phyloP scores from a whole-genome alignment of 92 coral and sea anemone species.

The Meandrina meandrites region DNA sequence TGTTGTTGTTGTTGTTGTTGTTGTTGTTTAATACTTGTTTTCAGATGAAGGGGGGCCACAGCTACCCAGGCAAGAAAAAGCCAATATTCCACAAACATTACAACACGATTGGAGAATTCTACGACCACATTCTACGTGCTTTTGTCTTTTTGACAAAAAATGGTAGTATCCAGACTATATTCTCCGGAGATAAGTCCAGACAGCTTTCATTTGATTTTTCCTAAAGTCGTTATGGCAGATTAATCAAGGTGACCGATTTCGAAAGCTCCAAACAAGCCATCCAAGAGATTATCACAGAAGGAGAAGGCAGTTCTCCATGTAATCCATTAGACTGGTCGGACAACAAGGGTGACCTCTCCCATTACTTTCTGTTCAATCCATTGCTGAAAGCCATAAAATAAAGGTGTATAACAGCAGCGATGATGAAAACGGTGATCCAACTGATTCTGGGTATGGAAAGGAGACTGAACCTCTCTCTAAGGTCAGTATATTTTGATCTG shows the following conservation, averaged over 20 bases:
- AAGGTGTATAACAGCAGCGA: background rate
- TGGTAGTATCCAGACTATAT: slow-evolving; percentile 46
- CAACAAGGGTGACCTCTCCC: slow-evolving; percentile 45
- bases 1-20: too few species aligned
- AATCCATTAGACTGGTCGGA: slow-evolving; percentile 52
- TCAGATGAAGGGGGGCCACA: background rate
- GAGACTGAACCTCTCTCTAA: background rate
- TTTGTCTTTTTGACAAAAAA: slow-evolving; percentile 42
- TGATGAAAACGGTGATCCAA: background rate
- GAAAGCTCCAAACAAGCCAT: slow-evolving; percentile 49
- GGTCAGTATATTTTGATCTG: background rate
- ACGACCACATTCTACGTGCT: slow-evolving; percentile 41
- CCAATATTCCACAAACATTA: slow-evolving; percentile 30
- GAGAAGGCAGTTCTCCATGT: slow-evolving; percentile 67
- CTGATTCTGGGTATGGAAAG: background rate
- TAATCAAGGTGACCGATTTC: slow-evolving; percentile 49
- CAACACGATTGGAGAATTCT: slow-evolving; percentile 65
- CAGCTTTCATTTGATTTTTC: slow-evolving; percentile 5
- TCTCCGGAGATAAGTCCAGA: slow-evolving; percentile 39
- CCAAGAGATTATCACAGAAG: slow-evolving; percentile 50
- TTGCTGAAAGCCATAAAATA: slow-evolving; percentile 49
- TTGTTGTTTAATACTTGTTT: background rate
- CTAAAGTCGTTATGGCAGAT: slow-evolving; percentile 6
- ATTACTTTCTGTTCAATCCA: slow-evolving; percentile 65
- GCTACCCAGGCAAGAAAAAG: background rate